Percentiles rank a stretch among this genome's conserved stretches.
These are phyloP conservation scores for Drosophila flavopinicola DNA, from an alignment of 2,888 invertebrate genomes.

Conservation along the genomic window DNA sequence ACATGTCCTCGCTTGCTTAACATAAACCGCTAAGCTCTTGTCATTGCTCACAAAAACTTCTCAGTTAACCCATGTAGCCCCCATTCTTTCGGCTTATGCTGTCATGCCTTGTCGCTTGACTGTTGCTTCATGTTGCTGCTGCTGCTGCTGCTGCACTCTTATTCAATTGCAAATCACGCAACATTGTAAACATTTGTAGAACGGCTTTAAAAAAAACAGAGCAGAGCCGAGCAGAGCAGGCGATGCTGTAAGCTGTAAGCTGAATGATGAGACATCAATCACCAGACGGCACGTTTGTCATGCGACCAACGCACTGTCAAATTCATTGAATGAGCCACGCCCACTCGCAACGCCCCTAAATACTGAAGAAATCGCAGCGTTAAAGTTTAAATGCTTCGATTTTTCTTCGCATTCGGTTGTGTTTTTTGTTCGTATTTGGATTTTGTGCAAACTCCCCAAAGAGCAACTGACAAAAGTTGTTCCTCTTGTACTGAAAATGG, in stretches of 20 bases:
- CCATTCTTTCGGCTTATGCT: not conserved
- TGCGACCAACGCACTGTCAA: conserved; percentile 70
- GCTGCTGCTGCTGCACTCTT: conserved; percentile 45
- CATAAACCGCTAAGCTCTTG: conserved; percentile 12
- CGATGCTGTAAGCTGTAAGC: conserved; percentile 53
- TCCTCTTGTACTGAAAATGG: conserved; percentile 53
- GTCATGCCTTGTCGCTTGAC: conserved; percentile 20
- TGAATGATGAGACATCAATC: conserved; percentile 77
- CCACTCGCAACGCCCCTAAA: conserved; percentile 36
- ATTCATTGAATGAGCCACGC: conserved; percentile 59
- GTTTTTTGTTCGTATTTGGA: conserved; percentile 5
- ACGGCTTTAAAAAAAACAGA: conserved; percentile 58
- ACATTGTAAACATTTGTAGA: conserved; percentile 80
- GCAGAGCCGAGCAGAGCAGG: not conserved
- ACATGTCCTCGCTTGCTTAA: not conserved
- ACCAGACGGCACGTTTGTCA: conserved; percentile 70
- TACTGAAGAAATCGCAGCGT: conserved; percentile 55
- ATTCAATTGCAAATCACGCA: conserved; percentile 79
- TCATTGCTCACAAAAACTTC: conserved; percentile 36
- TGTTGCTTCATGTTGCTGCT: conserved; percentile 30
- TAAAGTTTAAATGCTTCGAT: conserved; percentile 65
- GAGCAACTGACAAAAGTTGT: conserved; percentile 54
- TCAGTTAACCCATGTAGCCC: conserved; percentile 34
- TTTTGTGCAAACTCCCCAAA: conserved; percentile 18
- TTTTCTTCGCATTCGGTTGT: conserved; percentile 36